Evolutionary conservation across 1,140 invertebrate genomes (phyloP).

Genomic region (Zaprionus capensis): DNA sequence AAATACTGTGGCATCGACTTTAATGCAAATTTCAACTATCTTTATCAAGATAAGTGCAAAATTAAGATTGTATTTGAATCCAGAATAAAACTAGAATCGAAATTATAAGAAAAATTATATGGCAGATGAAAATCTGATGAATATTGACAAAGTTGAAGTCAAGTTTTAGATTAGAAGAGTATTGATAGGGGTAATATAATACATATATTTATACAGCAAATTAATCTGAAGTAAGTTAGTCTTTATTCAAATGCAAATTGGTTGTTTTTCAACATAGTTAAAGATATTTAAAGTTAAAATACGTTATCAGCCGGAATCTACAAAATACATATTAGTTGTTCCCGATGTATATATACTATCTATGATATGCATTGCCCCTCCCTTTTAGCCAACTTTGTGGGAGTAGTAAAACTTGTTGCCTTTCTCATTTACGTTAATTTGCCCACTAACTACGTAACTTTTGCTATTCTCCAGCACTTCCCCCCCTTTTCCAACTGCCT

Average conservation of each 20-base stretch:
- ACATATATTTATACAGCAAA: too few species aligned
- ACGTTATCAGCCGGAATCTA: neutral
- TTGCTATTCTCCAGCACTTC: neutral
- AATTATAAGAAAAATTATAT: neutral
- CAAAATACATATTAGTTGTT: neutral
- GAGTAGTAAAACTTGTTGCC: neutral
- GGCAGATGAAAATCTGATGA: neutral
- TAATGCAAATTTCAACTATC: neutral
- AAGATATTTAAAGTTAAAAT: too few species aligned
- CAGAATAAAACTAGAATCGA: neutral
- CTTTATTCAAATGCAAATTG: too few species aligned
- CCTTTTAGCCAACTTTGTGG: neutral
- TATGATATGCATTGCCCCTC: neutral
- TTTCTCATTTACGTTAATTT: conserved; percentile 1
- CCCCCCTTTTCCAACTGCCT: neutral
- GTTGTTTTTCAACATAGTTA: too few species aligned
- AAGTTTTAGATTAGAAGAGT: too few species aligned
- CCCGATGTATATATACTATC: neutral
- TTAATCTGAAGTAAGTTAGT: too few species aligned
- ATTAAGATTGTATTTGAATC: neutral
- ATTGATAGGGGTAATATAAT: too few species aligned
- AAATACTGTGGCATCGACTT: neutral
- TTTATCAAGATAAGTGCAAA: neutral
- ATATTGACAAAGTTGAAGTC: neutral
- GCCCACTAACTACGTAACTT: neutral